A percentile compares a stretch with the other conserved stretches of the same genome.
phyloP scores from a whole-genome alignment of 2,113 vertebrate genomes.

The Albula goreensis region DNA sequence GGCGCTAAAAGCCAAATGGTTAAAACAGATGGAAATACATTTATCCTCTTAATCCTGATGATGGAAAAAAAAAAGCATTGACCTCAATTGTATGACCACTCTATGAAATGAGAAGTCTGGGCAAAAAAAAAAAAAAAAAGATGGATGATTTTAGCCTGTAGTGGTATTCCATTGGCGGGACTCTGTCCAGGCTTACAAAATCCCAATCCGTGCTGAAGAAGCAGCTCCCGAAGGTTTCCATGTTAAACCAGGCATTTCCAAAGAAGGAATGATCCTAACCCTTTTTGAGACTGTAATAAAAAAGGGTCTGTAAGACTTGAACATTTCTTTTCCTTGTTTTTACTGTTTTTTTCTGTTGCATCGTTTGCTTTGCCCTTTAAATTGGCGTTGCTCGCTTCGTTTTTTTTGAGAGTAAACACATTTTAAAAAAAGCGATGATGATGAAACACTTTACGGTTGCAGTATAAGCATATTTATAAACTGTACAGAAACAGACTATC shows the following conservation, averaged over 20 bases:
- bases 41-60: background rate
- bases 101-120: background rate
- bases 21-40: background rate
- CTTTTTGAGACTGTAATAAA: slow-evolving; percentile 20
- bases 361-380: slow-evolving; percentile 40
- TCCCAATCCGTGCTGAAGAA: background rate
- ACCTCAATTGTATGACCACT: background rate
- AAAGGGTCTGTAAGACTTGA: slow-evolving; percentile 44
- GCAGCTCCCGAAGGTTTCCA: slow-evolving; percentile 2
- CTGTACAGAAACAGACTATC: slow-evolving; percentile 30
- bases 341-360: slow-evolving; percentile 21
- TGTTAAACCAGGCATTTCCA: slow-evolving; percentile 43
- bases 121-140: background rate
- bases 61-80: background rate
- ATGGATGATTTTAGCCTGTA: background rate
- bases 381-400: slow-evolving; percentile 44
- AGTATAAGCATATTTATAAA: slow-evolving; percentile 46
- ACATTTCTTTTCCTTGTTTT: slow-evolving; percentile 25
- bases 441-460: slow-evolving; percentile 33
- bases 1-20: slow-evolving; percentile 27
- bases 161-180: background rate
- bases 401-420: slow-evolving; percentile 40
- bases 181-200: background rate
- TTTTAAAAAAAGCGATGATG: slow-evolving; percentile 22
- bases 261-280: slow-evolving; percentile 45